Evolutionary conservation across 2,113 vertebrate species (phyloP).

Genomic region (Phalacrocorax carbo): DNA sequence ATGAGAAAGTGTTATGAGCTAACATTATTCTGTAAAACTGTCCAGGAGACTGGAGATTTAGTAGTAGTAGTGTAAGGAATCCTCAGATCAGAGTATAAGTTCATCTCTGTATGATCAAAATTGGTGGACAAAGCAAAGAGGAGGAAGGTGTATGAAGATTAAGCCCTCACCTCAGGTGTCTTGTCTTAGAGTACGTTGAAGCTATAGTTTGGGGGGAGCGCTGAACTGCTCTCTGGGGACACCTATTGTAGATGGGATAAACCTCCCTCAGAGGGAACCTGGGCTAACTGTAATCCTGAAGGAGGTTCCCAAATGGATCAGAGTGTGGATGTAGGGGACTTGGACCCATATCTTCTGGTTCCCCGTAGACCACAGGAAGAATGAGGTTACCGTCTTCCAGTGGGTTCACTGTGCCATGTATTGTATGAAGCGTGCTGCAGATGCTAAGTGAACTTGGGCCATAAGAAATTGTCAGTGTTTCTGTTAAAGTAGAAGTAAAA

Average conservation of each 20-base stretch:
- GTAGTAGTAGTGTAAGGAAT: neutral
- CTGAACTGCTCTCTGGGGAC: neutral
- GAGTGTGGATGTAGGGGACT: neutral
- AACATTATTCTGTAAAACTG: neutral
- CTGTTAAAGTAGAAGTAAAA: neutral
- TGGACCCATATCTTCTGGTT: neutral
- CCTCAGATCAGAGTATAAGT: neutral
- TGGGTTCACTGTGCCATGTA: neutral
- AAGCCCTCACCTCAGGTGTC: neutral
- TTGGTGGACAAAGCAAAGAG: neutral
- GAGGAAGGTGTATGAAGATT: neutral
- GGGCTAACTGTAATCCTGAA: neutral
- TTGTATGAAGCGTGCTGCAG: neutral
- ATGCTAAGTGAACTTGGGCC: neutral
- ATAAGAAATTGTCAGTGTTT: neutral
- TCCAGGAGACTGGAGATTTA: neutral
- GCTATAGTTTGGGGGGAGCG: neutral
- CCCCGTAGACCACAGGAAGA: neutral
- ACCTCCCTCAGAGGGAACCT: neutral
- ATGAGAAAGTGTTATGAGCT: neutral
- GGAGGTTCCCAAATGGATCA: neutral
- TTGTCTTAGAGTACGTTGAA: neutral
- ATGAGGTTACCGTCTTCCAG: neutral
- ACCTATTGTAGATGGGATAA: neutral
- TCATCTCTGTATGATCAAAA: neutral